Conservation (phyloP, 2,113 vertebrate species). For the Ceuthmochares aereus region DNA sequence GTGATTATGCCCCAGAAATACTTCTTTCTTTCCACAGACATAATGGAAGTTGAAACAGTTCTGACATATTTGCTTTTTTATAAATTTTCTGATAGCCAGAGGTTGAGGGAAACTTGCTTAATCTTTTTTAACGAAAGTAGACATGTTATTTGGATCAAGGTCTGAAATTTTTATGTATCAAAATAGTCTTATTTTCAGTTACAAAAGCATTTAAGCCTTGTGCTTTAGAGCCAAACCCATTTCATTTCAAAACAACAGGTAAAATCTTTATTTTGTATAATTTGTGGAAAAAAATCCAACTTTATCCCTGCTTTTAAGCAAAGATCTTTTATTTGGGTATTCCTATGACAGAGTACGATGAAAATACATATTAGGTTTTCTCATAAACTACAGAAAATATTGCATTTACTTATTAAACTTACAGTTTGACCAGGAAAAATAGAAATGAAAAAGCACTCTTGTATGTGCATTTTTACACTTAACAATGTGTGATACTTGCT, state of each 20-base stretch:
- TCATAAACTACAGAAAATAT: background rate
- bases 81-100: background rate
- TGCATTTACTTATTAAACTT: background rate
- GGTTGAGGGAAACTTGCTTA: background rate
- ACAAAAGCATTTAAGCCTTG: background rate
- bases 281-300: background rate
- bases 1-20: background rate
- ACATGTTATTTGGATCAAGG: background rate
- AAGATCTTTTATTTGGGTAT: background rate
- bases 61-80: background rate
- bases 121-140: background rate
- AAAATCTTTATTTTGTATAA: background rate
- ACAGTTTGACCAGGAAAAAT: background rate
- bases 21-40: background rate
- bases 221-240: background rate
- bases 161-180: background rate
- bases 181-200: background rate
- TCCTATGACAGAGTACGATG: background rate
- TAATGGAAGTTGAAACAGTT: background rate
- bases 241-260: background rate
- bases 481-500: background rate
- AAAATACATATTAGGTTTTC: background rate
- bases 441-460: background rate
- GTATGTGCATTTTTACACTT: background rate
- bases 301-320: background rate